phyloP scores from a whole-genome alignment of 2,797 vertebrate genomes.

The Poecilia picta region DNA sequence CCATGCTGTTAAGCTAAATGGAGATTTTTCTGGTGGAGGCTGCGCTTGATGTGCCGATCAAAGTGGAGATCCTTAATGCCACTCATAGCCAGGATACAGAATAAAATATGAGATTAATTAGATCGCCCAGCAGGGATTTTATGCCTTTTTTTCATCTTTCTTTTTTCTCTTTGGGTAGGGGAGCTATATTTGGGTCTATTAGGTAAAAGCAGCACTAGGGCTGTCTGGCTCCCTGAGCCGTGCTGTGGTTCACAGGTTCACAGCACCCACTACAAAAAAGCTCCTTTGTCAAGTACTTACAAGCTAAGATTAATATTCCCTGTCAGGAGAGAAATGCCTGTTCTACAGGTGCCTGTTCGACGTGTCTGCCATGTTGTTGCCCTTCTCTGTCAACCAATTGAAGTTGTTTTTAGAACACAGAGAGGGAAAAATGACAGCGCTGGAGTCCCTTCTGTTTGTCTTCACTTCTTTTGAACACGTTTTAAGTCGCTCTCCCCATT shows the following conservation, averaged over 20 bases:
- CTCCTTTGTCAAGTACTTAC: constrained; percentile 72
- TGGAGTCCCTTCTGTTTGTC: constrained; percentile 64
- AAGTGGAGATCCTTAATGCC: constrained; percentile 76
- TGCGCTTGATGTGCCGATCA: constrained; percentile 71
- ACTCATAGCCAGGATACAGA: constrained; percentile 66
- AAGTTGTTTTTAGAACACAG: constrained; percentile 77
- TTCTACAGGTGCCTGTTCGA: constrained; percentile 76
- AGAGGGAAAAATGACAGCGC: constrained; percentile 49
- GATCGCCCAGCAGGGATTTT: constrained; percentile 73
- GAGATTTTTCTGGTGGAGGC: constrained; percentile 56
- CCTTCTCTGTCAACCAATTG: constrained; percentile 68
- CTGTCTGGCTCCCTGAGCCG: constrained; percentile 70
- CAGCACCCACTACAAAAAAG: constrained; percentile 58
- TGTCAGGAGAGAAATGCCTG: constrained; percentile 70
- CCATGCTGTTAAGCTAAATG: constrained; percentile 47
- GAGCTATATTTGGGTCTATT: constrained; percentile 81
- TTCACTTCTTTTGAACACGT: constrained; percentile 63
- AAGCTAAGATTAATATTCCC: constrained; percentile 77
- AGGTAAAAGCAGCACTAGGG: constrained; percentile 68
- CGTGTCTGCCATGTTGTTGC: constrained; percentile 53
- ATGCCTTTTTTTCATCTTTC: constrained; percentile 5
- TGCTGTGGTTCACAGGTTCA: constrained; percentile 74
- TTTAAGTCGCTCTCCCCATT: constrained; percentile 43
- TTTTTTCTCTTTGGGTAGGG: constrained; percentile 41
- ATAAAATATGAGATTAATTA: constrained; percentile 82